Conservation (phyloP, 2,888 invertebrate genomes). For the Drosophila fulvimacula region DNA sequence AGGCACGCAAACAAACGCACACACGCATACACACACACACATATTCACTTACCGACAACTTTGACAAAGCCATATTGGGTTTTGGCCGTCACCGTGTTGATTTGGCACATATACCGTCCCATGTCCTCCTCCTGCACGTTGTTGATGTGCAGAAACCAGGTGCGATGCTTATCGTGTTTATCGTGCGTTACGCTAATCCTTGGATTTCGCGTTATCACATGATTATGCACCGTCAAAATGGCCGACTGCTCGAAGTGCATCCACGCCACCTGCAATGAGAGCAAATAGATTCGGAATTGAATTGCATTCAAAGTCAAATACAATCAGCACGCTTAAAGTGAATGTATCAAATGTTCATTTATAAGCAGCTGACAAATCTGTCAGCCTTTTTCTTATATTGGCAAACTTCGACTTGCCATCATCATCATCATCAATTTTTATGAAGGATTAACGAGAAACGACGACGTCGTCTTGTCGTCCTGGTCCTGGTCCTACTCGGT, state of each 20-base stretch:
- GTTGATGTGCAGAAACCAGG: constrained; percentile 96
- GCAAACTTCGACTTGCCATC: constrained; percentile 63
- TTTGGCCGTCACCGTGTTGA: constrained; percentile 96
- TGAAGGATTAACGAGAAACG: constrained; percentile 74
- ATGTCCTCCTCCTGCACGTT: constrained; percentile 96
- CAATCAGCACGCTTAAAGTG: constrained; percentile 24
- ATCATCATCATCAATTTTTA: constrained; percentile 74
- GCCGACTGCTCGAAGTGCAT: constrained; percentile 98
- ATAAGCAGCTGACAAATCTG: constrained; percentile 68
- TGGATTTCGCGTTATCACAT: constrained; percentile 96
- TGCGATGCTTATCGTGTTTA: constrained; percentile 91
- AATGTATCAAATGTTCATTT: constrained; percentile 59
- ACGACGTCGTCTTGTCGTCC: constrained; percentile 27
- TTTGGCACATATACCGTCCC: constrained; percentile 97
- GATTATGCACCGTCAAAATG: constrained; percentile 96
- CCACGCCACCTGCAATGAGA: constrained; percentile 92
- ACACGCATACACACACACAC: neutral
- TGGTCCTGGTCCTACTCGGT: constrained; percentile 14
- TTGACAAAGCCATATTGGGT: constrained; percentile 96
- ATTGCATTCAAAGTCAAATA: constrained; percentile 3
- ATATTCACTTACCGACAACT: constrained; percentile 91
- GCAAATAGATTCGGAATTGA: neutral
- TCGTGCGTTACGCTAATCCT: constrained; percentile 96
- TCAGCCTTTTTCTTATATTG: constrained; percentile 52
- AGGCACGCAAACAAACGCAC: constrained; percentile 15